phyloP scores from a whole-genome alignment of 2,888 invertebrate genomes.

The Chromoteleia sp. region DNA sequence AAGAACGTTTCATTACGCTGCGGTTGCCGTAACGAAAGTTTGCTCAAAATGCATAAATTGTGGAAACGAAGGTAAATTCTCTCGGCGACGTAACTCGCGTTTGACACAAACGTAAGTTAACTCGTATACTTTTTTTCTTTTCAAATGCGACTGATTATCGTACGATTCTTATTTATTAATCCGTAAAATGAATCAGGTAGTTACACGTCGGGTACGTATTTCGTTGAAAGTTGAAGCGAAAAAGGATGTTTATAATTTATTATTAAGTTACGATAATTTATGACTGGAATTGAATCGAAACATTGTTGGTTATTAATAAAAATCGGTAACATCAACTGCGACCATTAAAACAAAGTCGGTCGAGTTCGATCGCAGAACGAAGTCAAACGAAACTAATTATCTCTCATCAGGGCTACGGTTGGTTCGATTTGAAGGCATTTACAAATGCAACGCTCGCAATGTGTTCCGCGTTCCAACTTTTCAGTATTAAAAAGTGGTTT shows the following conservation, averaged over 20 bases:
- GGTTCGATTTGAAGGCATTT: slow-evolving; percentile 66
- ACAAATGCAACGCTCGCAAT: slow-evolving; percentile 70
- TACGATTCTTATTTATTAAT: no score
- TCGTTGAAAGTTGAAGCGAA: not conserved
- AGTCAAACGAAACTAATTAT: slow-evolving; percentile 74
- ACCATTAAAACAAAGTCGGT: slow-evolving; percentile 55
- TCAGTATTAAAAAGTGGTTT: slow-evolving; percentile 72
- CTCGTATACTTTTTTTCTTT: no score
- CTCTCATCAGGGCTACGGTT: slow-evolving; percentile 68
- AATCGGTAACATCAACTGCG: slow-evolving; percentile 18
- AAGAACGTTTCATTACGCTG: no score
- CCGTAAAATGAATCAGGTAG: no score
- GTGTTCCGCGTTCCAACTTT: slow-evolving; percentile 78
- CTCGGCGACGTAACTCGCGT: no score
- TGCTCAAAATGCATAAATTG: no score
- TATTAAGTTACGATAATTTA: slow-evolving; percentile 7
- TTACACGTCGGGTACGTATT: not conserved
- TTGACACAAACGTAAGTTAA: no score
- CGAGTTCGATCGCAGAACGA: slow-evolving; percentile 42
- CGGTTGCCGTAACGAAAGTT: no score
- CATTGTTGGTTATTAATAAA: slow-evolving; percentile 34
- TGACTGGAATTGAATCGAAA: slow-evolving; percentile 16
- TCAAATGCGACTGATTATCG: no score
- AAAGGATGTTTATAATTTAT: not conserved
- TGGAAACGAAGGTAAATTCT: no score